Conservation (phyloP, 2,113 vertebrate species). For the Glaucidium brasilianum region DNA sequence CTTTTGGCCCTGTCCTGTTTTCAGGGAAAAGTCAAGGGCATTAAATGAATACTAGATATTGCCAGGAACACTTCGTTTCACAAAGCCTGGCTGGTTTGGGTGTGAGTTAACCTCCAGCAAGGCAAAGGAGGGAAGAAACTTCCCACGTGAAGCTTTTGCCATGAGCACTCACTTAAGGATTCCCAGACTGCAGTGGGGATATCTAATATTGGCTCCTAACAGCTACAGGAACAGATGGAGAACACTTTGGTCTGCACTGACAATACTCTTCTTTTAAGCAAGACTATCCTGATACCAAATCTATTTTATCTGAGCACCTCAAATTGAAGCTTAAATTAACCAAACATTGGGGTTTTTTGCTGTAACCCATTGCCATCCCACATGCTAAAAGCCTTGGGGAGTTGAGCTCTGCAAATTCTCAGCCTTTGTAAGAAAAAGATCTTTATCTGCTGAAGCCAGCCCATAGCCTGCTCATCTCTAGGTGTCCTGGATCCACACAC, state of each 20-base stretch:
- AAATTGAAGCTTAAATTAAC: constrained; percentile 24
- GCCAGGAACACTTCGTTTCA: not conserved
- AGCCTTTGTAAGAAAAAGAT: not conserved
- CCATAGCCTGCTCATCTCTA: not conserved
- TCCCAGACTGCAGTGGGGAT: constrained; percentile 26
- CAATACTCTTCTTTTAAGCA: constrained; percentile 17
- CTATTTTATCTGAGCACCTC: constrained; percentile 21
- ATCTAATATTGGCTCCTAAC: constrained; percentile 37
- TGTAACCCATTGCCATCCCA: not conserved
- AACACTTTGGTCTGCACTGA: not conserved
- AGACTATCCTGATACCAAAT: constrained; percentile 26
- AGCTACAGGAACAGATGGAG: constrained; percentile 62
- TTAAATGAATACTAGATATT: not conserved
- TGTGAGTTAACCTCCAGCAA: not conserved
- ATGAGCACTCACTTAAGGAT: not conserved
- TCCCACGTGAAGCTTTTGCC: constrained; percentile 9
- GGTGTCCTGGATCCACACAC: not conserved
- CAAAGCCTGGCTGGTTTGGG: not conserved
- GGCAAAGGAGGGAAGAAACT: not conserved
- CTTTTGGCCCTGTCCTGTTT: not conserved
- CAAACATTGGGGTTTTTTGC: not conserved
- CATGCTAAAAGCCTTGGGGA: not conserved
- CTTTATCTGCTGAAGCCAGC: not conserved
- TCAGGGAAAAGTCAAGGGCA: not conserved
- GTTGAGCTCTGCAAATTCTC: not conserved